These are phyloP conservation scores for Apotomis capreana DNA, from an alignment of 2,888 invertebrate species.

Conservation along the genomic window DNA sequence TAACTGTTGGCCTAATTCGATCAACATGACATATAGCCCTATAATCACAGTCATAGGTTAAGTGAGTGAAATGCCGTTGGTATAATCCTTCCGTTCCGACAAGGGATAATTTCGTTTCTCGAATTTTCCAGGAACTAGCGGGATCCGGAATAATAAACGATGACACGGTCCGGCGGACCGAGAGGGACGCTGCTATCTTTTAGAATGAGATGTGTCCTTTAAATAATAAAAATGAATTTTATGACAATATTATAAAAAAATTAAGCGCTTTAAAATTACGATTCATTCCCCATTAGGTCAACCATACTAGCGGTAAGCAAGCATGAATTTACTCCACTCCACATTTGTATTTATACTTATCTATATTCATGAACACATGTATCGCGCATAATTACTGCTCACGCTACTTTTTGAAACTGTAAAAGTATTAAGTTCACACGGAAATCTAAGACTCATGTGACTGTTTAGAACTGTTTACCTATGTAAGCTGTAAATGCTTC, in stretches of 20 bases:
- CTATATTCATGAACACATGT: conserved; percentile 25
- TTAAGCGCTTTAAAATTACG: too few relatives aligned
- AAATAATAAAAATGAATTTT: too few relatives aligned
- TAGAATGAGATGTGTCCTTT: too few relatives aligned
- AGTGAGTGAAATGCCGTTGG: background rate
- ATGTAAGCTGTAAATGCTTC: conserved; percentile 2
- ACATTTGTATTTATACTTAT: conserved; percentile 38
- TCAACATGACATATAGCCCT: too few relatives aligned
- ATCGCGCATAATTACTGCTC: conserved; percentile 14
- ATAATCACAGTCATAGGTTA: background rate
- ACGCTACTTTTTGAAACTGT: background rate
- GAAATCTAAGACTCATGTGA: background rate
- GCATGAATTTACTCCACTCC: conserved; percentile 48
- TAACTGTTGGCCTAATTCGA: too few relatives aligned
- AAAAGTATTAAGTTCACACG: background rate
- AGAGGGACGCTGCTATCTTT: too few relatives aligned
- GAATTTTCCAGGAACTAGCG: background rate
- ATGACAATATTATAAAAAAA: too few relatives aligned
- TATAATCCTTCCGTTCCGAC: conserved; percentile 6
- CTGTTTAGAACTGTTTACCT: conserved; percentile 3
- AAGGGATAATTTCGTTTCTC: conserved; percentile 6
- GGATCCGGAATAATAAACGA: background rate
- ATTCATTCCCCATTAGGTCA: conserved; percentile 50
- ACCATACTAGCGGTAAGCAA: conserved; percentile 48
- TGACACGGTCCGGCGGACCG: too few relatives aligned